Evolutionary conservation across 2,797 vertebrate species (phyloP).

Genomic region (Falco novaeseelandiae): DNA sequence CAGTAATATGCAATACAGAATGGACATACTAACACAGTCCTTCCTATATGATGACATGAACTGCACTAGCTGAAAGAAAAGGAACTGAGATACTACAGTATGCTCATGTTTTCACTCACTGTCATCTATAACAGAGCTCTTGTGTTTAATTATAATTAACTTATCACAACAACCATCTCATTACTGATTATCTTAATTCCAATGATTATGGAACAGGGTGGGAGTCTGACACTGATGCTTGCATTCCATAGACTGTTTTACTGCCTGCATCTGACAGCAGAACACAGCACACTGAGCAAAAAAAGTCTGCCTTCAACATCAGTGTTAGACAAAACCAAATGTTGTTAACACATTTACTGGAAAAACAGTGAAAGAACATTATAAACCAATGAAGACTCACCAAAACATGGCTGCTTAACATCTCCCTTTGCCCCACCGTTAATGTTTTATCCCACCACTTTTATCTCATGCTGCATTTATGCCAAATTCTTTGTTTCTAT

Average conservation of each 20-base stretch:
- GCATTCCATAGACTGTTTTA: constrained; percentile 5
- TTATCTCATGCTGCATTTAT: neutral
- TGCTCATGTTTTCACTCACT: neutral
- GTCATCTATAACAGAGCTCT: neutral
- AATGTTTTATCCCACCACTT: neutral
- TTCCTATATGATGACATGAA: neutral
- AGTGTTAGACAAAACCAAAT: neutral
- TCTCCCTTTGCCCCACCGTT: neutral
- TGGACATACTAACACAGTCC: neutral
- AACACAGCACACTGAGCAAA: neutral
- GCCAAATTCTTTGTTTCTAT: neutral
- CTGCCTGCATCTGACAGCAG: neutral
- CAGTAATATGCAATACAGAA: neutral
- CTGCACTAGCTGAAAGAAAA: neutral
- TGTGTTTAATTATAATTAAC: neutral
- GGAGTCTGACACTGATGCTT: constrained; percentile 29
- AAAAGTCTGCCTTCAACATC: neutral
- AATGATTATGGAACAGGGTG: neutral
- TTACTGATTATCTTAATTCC: constrained; percentile 25
- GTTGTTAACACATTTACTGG: neutral
- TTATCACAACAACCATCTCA: constrained; percentile 3
- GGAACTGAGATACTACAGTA: neutral
- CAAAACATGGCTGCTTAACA: neutral
- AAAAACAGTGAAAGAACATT: neutral
- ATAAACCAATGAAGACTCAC: neutral